Conservation (phyloP, 2,888 invertebrate species). For the Lysandra coridon region DNA sequence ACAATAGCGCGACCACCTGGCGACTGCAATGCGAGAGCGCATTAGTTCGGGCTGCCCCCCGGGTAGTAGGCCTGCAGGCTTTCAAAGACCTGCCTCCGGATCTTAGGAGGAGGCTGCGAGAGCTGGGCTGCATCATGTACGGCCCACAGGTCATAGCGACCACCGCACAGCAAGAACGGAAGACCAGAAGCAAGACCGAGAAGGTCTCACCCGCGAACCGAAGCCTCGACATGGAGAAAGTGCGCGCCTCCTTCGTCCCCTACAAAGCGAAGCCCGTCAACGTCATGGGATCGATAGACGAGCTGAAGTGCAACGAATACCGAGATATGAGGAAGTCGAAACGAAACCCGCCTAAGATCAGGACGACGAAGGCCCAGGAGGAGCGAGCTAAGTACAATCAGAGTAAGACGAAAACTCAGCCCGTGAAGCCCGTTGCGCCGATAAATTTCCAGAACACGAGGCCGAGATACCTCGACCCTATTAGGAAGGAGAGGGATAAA, state of each 20-base stretch:
- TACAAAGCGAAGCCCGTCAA: constrained; percentile 55
- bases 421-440: constrained; percentile 43
- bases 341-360: constrained; percentile 52
- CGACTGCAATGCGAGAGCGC: constrained; percentile 60
- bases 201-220: constrained; percentile 43
- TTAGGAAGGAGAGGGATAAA: constrained; percentile 46
- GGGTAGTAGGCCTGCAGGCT: constrained; percentile 57
- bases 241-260: constrained; percentile 63
- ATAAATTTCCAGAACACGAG: constrained; percentile 65
- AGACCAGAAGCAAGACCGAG: constrained; percentile 42
- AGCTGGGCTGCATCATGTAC: constrained; percentile 62
- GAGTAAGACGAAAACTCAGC: constrained; percentile 54
- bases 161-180: constrained; percentile 47
- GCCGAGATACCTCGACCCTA: constrained; percentile 83
- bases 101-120: constrained; percentile 59
- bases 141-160: constrained; percentile 49
- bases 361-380: constrained; percentile 70
- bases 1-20: constrained; percentile 53
- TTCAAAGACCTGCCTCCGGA: constrained; percentile 62
- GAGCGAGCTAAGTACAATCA: constrained; percentile 67
- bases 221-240: constrained; percentile 60
- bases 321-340: constrained; percentile 47
- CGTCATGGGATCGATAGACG: constrained; percentile 44
- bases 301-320: constrained; percentile 46
- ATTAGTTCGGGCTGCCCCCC: constrained; percentile 58